A percentile compares a stretch with the other conserved stretches of the same genome.
Conservation (phyloP, 1,140 invertebrate genomes). For the Arion vulgaris region DNA sequence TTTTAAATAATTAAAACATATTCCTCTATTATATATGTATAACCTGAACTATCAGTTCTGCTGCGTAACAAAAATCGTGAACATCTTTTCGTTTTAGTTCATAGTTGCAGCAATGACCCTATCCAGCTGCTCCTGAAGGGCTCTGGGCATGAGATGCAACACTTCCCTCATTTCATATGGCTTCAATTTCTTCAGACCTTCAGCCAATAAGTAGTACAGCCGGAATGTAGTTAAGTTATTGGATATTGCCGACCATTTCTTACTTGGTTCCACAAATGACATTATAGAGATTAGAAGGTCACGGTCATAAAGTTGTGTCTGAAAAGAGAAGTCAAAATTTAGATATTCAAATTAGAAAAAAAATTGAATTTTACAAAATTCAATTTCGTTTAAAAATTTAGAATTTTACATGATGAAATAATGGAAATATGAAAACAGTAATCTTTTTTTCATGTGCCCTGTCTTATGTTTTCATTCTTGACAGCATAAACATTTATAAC, state of each 20-base stretch:
- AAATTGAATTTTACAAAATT: too few relatives aligned
- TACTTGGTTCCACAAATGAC: conserved; percentile 33
- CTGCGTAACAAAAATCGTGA: neutral
- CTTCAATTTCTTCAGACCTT: conserved; percentile 12
- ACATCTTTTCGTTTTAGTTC: neutral
- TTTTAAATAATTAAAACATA: too few relatives aligned
- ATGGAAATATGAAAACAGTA: too few relatives aligned
- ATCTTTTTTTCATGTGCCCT: too few relatives aligned
- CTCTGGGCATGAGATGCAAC: conserved; percentile 18
- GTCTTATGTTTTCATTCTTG: too few relatives aligned
- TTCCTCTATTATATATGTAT: too few relatives aligned
- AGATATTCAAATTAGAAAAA: neutral
- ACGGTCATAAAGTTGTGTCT: conserved; percentile 36
- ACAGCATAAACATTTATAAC: too few relatives aligned
- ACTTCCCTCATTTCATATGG: conserved; percentile 22
- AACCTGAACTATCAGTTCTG: too few relatives aligned
- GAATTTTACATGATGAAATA: neutral
- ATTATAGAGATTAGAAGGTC: conserved; percentile 33
- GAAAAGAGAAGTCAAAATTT: neutral
- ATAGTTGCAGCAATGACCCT: neutral
- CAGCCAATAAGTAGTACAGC: conserved; percentile 34
- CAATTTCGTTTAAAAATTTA: neutral
- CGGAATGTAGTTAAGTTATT: neutral
- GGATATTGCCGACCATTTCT: conserved; percentile 25
- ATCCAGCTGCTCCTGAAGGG: conserved; percentile 27